Percentiles rank a stretch among this genome's conserved stretches.
Evolutionary conservation across 2,113 vertebrate species (phyloP).

Genomic region (Scatophagus argus): DNA sequence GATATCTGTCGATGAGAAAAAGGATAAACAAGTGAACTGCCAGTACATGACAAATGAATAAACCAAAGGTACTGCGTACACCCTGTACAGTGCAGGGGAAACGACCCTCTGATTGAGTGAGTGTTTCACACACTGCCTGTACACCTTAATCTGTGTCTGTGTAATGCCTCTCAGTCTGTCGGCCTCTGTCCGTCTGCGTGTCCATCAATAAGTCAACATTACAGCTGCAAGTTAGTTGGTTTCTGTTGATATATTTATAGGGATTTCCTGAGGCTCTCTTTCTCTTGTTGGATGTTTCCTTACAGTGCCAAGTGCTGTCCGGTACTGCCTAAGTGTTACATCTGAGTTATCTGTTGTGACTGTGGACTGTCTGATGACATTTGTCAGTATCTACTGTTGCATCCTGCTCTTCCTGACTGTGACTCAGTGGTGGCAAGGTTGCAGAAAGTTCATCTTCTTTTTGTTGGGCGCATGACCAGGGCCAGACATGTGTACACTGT

Average conservation of each 20-base stretch:
- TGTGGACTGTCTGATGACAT: slow-evolving; percentile 67
- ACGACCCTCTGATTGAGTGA: too few species aligned
- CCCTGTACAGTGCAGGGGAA: too few species aligned
- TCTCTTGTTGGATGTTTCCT: slow-evolving; percentile 39
- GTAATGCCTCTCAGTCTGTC: slow-evolving; percentile 24
- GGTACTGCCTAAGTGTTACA: slow-evolving; percentile 51
- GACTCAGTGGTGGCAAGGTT: slow-evolving; percentile 65
- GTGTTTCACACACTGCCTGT: too few species aligned
- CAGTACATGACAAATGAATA: too few species aligned
- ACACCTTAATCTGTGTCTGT: not conserved
- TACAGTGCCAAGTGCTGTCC: slow-evolving; percentile 33
- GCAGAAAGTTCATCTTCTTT: slow-evolving; percentile 57
- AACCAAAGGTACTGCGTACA: too few species aligned
- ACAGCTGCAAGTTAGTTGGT: slow-evolving; percentile 43
- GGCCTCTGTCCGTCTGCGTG: slow-evolving; percentile 24
- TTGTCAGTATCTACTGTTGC: slow-evolving; percentile 66
- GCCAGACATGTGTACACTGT: slow-evolving; percentile 50
- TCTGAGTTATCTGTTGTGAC: slow-evolving; percentile 67
- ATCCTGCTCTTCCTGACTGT: slow-evolving; percentile 33
- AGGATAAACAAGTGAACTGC: too few species aligned
- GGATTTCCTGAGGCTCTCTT: slow-evolving; percentile 57
- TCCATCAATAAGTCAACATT: slow-evolving; percentile 59
- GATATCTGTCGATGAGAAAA: too few species aligned
- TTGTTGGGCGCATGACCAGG: slow-evolving; percentile 55
- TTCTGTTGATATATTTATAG: slow-evolving; percentile 56